Conservation (phyloP, 2,797 vertebrate genomes). For the Neosilurus hyrtlii region DNA sequence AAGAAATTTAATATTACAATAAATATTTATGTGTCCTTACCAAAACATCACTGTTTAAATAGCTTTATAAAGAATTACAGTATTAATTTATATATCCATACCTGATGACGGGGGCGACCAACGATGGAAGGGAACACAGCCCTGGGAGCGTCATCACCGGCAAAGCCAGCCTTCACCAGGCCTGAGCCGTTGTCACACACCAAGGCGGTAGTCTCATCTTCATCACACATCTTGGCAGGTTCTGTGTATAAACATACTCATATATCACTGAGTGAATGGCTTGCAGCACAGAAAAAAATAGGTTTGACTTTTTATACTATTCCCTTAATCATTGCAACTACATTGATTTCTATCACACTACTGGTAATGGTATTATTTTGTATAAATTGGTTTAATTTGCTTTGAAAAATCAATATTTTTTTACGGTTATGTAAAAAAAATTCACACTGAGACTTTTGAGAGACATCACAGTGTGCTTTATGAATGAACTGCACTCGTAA, state of each 20-base stretch:
- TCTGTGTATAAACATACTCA: conserved; percentile 58
- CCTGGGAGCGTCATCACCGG: conserved; percentile 94
- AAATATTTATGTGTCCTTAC: not conserved
- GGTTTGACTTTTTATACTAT: not conserved
- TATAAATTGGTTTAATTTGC: not conserved
- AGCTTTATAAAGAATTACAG: not conserved
- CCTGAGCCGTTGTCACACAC: conserved; percentile 99
- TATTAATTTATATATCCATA: conserved; percentile 53
- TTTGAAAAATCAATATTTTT: not conserved
- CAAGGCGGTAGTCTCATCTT: conserved; percentile 93
- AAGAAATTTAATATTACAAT: not conserved
- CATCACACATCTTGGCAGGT: conserved; percentile 91
- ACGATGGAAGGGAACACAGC: conserved; percentile 99
- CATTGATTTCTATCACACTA: not conserved
- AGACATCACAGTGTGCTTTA: not conserved
- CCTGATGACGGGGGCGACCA: conserved; percentile 97
- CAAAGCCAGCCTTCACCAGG: conserved; percentile 97
- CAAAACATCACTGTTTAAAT: not conserved
- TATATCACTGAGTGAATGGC: conserved; percentile 19
- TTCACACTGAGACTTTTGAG: not conserved
- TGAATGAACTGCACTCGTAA: not conserved
- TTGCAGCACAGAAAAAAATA: conserved; percentile 2
- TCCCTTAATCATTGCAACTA: not conserved
- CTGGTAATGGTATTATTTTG: not conserved
- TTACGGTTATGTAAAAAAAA: not conserved